phyloP scores from a whole-genome alignment of 2,888 invertebrate genomes.

The Allolobophora icterica region DNA sequence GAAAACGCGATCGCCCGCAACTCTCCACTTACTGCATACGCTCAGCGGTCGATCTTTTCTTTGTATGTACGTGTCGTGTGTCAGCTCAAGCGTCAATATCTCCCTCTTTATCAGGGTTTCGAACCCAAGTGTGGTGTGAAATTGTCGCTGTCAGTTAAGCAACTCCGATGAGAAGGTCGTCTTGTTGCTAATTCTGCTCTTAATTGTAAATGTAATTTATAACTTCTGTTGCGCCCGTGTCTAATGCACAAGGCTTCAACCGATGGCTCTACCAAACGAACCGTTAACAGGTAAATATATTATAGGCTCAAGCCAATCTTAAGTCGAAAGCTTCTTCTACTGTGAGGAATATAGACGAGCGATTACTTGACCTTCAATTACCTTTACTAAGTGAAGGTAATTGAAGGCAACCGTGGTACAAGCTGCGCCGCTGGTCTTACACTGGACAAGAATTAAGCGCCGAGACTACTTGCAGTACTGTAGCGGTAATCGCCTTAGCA shows the following conservation, averaged over 20 bases:
- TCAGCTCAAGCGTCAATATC: neutral
- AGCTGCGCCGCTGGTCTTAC: too few species aligned
- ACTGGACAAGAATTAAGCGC: neutral
- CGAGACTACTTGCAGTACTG: neutral
- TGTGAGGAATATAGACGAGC: neutral
- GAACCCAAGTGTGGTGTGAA: neutral
- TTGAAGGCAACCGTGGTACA: too few species aligned
- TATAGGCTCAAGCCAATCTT: too few species aligned
- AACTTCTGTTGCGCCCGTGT: too few species aligned
- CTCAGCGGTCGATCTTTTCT: neutral
- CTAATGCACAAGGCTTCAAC: too few species aligned
- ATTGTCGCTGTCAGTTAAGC: neutral
- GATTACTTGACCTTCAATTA: neutral
- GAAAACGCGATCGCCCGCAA: neutral
- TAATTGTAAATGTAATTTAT: neutral
- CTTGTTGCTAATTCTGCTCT: neutral
- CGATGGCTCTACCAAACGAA: too few species aligned
- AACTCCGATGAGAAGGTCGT: neutral
- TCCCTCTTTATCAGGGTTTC: neutral
- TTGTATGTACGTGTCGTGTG: too few species aligned
- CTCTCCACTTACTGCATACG: neutral
- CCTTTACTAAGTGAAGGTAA: too few species aligned
- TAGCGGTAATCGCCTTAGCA: slow-evolving; percentile 7
- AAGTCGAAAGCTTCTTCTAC: neutral
- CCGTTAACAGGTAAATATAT: too few species aligned